Evolutionary conservation across 2,113 vertebrate genomes (phyloP).

Genomic region (Alligator sinensis): DNA sequence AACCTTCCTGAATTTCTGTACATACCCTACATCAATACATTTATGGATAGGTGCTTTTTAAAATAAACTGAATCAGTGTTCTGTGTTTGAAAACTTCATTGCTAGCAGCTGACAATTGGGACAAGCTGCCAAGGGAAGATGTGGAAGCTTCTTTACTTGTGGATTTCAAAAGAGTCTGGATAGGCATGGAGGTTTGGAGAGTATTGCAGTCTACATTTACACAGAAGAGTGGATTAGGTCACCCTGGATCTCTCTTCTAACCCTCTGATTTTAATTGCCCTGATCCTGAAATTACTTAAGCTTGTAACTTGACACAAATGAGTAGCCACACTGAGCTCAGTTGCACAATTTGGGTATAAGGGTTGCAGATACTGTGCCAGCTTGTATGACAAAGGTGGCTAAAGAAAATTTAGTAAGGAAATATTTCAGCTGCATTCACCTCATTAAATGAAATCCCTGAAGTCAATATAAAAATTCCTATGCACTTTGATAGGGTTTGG

Average conservation of each 20-base stretch:
- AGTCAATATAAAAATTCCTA: neutral
- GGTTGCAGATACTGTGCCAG: neutral
- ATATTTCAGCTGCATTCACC: neutral
- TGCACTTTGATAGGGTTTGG: neutral
- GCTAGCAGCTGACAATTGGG: neutral
- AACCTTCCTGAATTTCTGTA: no score
- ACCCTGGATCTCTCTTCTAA: no score
- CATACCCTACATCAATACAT: neutral
- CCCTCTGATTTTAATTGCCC: neutral
- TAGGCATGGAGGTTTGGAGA: no score
- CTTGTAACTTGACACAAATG: neutral
- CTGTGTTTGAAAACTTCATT: neutral
- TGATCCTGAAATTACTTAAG: neutral
- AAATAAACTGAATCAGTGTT: neutral
- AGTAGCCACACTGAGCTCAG: neutral
- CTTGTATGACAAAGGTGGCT: fast-evolving
- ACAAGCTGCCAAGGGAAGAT: no score
- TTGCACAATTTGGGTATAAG: neutral
- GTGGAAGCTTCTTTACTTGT: no score
- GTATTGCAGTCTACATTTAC: no score
- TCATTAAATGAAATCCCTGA: neutral
- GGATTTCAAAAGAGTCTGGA: no score
- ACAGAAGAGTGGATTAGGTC: no score
- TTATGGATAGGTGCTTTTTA: neutral
- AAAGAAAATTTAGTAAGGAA: neutral